These are phyloP conservation scores for Neofelis nebulosa DNA, from an alignment of 2,113 vertebrate species.

Conservation along the genomic window DNA sequence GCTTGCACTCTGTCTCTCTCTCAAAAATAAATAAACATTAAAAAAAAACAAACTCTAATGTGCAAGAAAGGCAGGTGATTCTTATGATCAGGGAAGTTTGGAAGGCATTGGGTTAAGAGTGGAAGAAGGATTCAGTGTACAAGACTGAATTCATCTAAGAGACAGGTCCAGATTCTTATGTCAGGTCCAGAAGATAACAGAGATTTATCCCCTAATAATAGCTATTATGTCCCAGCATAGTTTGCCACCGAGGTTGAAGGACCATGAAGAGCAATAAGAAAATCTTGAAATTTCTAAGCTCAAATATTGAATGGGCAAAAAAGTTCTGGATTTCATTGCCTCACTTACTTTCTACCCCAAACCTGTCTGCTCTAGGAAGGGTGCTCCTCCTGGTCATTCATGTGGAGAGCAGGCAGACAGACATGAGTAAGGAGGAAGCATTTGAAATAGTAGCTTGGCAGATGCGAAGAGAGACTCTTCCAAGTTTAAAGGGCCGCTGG, in stretches of 20 bases:
- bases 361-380: background rate
- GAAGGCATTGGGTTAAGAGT: background rate
- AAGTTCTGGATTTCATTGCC: constrained; percentile 26
- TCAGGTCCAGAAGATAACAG: background rate
- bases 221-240: background rate
- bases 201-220: background rate
- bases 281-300: background rate
- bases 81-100: background rate
- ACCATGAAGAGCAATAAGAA: background rate
- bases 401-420: constrained; percentile 33
- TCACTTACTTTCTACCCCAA: constrained; percentile 16
- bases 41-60: background rate
- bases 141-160: background rate
- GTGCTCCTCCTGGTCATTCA: constrained; percentile 29
- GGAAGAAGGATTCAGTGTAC: background rate
- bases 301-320: background rate
- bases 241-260: background rate
- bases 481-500: constrained; percentile 71
- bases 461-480: background rate
- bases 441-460: constrained; percentile 67
- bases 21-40: too few species aligned
- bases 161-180: background rate
- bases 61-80: background rate
- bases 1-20: too few species aligned
- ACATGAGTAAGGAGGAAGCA: constrained; percentile 44